Conservation (phyloP, 2,797 vertebrate species). For the Danionella dracula region DNA sequence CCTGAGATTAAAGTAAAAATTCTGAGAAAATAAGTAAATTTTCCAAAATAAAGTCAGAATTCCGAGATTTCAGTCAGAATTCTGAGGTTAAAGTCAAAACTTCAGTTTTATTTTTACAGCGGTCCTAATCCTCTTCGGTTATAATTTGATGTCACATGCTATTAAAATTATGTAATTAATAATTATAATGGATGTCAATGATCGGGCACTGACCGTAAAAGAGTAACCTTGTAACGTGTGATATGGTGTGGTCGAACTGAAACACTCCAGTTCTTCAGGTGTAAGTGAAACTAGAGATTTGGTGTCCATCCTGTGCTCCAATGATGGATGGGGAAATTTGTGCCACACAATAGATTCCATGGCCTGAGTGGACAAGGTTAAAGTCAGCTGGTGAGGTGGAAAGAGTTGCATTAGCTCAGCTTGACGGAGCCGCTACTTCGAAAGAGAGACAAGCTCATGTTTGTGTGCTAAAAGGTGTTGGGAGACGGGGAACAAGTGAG, state of each 20-base stretch:
- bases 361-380: conserved; percentile 34
- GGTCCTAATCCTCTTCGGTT: too few relatives aligned
- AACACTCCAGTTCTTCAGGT: not conserved
- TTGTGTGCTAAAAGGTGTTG: conserved; percentile 22
- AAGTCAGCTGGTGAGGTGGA: conserved; percentile 42
- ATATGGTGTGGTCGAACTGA: not conserved
- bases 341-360: conserved; percentile 30
- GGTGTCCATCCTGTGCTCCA: not conserved
- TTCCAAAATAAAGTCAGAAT: too few relatives aligned
- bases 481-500: conserved; percentile 18
- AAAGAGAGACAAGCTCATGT: conserved; percentile 35
- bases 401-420: conserved; percentile 45
- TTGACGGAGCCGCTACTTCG: conserved; percentile 40
- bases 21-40: too few relatives aligned
- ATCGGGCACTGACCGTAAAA: too few relatives aligned
- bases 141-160: too few relatives aligned
- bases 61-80: too few relatives aligned
- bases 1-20: too few relatives aligned
- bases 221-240: too few relatives aligned
- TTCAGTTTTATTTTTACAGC: too few relatives aligned
- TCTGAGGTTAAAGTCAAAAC: too few relatives aligned
- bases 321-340: conserved; percentile 29
- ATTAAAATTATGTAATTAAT: too few relatives aligned
- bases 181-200: too few relatives aligned
- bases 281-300: conserved; percentile 15